Evolutionary conservation across 2,113 vertebrate species (phyloP).

Genomic region (Pao palembangensis): DNA sequence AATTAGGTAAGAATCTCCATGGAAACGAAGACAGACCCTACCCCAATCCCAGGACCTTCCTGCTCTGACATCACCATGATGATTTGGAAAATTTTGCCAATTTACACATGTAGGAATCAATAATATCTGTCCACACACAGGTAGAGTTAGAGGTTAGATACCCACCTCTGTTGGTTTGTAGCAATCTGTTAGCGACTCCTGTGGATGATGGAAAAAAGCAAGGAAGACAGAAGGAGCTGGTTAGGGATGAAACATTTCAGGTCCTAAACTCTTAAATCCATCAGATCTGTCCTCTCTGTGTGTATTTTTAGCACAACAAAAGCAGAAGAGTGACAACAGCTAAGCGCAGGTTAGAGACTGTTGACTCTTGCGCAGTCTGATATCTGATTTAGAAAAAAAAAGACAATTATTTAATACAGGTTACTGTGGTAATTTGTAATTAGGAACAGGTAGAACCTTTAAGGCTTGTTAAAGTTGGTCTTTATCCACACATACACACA

Average conservation of each 20-base stretch:
- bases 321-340: too few relatives aligned
- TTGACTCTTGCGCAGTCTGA: too few relatives aligned
- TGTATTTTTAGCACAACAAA: too few relatives aligned
- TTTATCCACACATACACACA: slow-evolving; percentile 1
- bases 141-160: slow-evolving; percentile 15
- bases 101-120: slow-evolving; percentile 3
- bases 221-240: neutral
- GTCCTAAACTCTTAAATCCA: too few relatives aligned
- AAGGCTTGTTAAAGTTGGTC: too few relatives aligned
- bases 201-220: slow-evolving; percentile 2
- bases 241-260: neutral
- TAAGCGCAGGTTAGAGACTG: too few relatives aligned
- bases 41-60: too few relatives aligned
- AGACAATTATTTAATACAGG: too few relatives aligned
- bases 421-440: too few relatives aligned
- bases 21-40: neutral
- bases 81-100: slow-evolving; percentile 7
- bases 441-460: too few relatives aligned
- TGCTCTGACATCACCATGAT: neutral
- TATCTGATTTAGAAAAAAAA: too few relatives aligned
- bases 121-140: slow-evolving; percentile 12
- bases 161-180: slow-evolving; percentile 96
- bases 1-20: slow-evolving; percentile 18
- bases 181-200: slow-evolving; percentile 93
- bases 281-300: too few relatives aligned